Conservation (phyloP, 37 sponge, comb jelly and placozoan genomes). For the Oopsacas minuta region DNA sequence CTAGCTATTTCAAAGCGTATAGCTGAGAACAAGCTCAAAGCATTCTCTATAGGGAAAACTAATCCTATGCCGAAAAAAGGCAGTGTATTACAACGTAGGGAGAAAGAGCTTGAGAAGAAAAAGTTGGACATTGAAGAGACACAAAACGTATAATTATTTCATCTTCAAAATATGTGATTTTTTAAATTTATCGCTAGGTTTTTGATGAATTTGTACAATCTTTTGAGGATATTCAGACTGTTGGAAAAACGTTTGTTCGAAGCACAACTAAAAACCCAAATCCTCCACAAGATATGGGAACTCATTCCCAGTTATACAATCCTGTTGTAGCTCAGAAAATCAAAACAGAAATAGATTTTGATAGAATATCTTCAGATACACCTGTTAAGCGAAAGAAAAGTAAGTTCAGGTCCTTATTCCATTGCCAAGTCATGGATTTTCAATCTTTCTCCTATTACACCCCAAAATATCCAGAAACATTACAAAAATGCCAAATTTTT, state of each 20-base stretch:
- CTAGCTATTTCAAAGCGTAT: slow-evolving; percentile 28
- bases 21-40: slow-evolving; percentile 56
- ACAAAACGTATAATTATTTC: background rate
- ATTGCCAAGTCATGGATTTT: no score
- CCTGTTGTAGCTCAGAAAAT: background rate
- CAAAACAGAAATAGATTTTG: background rate
- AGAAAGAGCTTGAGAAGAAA: slow-evolving; percentile 27
- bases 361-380: no score
- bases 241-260: slow-evolving; percentile 78
- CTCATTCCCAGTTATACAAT: slow-evolving; percentile 9
- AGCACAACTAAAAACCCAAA: slow-evolving; percentile 71
- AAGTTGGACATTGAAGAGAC: slow-evolving; percentile 5
- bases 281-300: background rate
- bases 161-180: background rate
- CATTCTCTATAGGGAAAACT: slow-evolving; percentile 56
- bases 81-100: slow-evolving; percentile 17
- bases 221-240: slow-evolving; percentile 51
- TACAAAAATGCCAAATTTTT: no score
- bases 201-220: slow-evolving; percentile 87
- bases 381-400: no score
- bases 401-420: no score
- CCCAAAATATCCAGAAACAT: no score
- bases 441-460: no score
- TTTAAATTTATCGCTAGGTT: slow-evolving; percentile 22
- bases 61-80: slow-evolving; percentile 36